Evolutionary conservation across 2,113 vertebrate genomes (phyloP), one percentile per base, ranked within the genome.

Genomic region (Carassius carassius): DNA sequence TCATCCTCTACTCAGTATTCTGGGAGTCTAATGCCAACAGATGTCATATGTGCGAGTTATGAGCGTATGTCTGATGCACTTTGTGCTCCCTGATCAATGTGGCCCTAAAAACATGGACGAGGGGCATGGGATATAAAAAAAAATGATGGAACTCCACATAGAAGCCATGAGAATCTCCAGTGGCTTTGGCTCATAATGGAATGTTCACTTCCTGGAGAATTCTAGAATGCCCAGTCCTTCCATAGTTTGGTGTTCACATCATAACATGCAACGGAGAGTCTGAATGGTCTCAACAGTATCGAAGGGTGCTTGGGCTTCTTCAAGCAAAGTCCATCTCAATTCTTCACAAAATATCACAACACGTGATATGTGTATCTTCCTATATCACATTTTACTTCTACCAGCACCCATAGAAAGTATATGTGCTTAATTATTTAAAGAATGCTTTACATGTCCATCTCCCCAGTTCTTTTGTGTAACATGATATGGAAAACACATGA

Each of bases 371-470:
- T 25, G 11, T 23, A n/a, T n/a, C n/a, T 14, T 44, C 41, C 69
- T 75, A 81, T n/a, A 85, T 37, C 62, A 67, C 49, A 17, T 79
- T 67, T 3, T n/a, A 21, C 83, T 54, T 65, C 74, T 49, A 44
- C 82, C 75, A 49, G 67, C 89, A 60, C 86, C 83, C 90, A 12
- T 23, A 77, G 5, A 62, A 77, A 85, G 85, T 81, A 11, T 58
- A 87, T 92, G 90, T 92, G 91, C 91, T 92, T 87, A 13, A 35
- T 85, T 88, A 63, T 25, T 78, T 77, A 32, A 54, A 88, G 87
- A 69, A 65, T 35, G 87, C 84, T 58, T 82, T 69, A 86, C 62
- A 21, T 58, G 35, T 73, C 78, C 21, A 84, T 6, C 54, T 25
- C 25, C 23, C 5, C 12, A 62, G 4, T 67, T 72, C 13, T 10